Evolutionary conservation across 2,797 vertebrate genomes (phyloP), one percentile per base, ranked within the genome.

Genomic region (Myotis daubentonii): DNA sequence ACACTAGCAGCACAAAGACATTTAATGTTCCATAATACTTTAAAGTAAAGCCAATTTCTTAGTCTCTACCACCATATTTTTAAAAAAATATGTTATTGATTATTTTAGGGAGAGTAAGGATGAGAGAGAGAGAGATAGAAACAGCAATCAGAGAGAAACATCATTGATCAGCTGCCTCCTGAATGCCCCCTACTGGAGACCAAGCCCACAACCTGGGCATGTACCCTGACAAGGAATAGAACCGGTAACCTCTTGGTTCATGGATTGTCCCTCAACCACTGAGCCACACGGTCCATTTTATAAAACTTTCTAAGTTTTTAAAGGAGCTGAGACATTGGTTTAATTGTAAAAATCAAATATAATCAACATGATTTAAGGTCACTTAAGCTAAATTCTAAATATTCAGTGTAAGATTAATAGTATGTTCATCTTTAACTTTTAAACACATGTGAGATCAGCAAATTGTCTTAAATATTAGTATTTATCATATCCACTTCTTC

Each of bases 311-410:
- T 65, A 80, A 72, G 1, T 80, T 72, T 33, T 41, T 7, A 76
- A 16, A 79, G 17, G 13, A 75, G 13, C 41, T 79, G 25, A 74
- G n/a, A 25, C 19, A 81, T 49, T 81, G 36, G 8, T 13, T 23
- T 23, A 89, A 71, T 68, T 84, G 15, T 53, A 25, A 75, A 86
- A 76, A 53, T 47, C 30, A 41, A 30, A 84, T 19, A 30, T 22
- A 62, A 83, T 82, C 28, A 53, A 17, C 22, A 68, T 28, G 15
- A 15, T 57, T 65, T 68, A 41, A 81, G 5, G 2, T 38, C 22
- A 13, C 25, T 68, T 89, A 93, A 71, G 30, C 13, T 16, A 71
- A 70, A 85, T 71, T 96, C 13, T 91, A 47, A 76, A 84, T 60
- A 36, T 30, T 72, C 28, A n/a, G n/a, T 36, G 3, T 22, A 84